Percentiles rank a stretch among this genome's conserved stretches.
phyloP scores from a whole-genome alignment of 1,140 invertebrate species.

The Orchesella cincta region DNA sequence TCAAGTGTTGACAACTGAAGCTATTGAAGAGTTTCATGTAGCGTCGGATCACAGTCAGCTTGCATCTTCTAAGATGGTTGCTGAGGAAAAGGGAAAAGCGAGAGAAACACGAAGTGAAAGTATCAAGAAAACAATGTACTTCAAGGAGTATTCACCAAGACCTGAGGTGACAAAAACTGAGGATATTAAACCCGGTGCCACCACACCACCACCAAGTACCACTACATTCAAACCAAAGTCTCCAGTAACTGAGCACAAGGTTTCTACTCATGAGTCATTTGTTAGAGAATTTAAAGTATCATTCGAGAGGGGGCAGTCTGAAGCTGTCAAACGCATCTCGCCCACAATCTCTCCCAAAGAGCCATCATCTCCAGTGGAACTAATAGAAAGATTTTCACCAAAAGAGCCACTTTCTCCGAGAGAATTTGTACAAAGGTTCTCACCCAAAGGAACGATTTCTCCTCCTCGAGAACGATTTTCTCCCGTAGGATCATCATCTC shows the following conservation, averaged over 20 bases:
- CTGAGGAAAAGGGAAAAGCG: not conserved
- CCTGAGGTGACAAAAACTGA: not conserved
- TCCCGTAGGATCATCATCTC: not conserved
- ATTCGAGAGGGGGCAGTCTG: constrained; percentile 28
- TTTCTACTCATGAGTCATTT: constrained; percentile 33
- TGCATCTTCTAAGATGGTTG: constrained; percentile 3
- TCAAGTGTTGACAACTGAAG: constrained; percentile 26
- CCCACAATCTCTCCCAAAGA: constrained; percentile 15
- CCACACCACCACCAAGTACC: constrained; percentile 34
- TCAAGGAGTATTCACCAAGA: constrained; percentile 33
- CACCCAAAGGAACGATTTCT: not conserved
- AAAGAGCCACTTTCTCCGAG: constrained; percentile 12
- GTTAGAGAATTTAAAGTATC: constrained; percentile 44
- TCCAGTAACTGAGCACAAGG: constrained; percentile 36
- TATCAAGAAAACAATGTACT: constrained; percentile 25
- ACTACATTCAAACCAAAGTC: constrained; percentile 38
- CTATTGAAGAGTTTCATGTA: not conserved
- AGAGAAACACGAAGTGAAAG: not conserved
- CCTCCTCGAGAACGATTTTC: not conserved
- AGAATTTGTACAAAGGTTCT: not conserved
- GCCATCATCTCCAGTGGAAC: not conserved
- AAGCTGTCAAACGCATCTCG: constrained; percentile 29
- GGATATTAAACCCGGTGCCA: constrained; percentile 11
- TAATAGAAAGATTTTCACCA: constrained; percentile 4
- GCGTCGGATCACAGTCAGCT: constrained; percentile 19